Evolutionary conservation across 30 jellyfish, hydroid and myxozoan species (phyloP).

Genomic region (Aurelia coerulea): DNA sequence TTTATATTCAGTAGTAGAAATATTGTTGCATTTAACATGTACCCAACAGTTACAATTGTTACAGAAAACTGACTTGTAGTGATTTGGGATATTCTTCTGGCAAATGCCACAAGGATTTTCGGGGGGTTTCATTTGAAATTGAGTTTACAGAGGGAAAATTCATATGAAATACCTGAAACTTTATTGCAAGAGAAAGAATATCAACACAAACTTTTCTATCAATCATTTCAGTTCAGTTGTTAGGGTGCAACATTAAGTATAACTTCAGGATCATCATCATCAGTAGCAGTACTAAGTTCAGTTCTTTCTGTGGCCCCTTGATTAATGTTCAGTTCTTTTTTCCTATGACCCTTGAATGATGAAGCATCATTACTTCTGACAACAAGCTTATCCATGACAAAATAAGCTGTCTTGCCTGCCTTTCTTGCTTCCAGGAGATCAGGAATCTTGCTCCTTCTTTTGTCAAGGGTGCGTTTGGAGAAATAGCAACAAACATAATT

Average conservation of each 20-base stretch:
- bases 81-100: no score
- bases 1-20: no score
- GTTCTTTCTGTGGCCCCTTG: not conserved
- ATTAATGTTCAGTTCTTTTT: no score
- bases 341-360: no score
- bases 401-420: conserved; percentile 25
- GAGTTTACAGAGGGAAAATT: not conserved
- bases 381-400: conserved; percentile 13
- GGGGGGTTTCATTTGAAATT: no score
- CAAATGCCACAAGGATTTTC: no score
- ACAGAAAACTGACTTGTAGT: no score
- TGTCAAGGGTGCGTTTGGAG: conserved; percentile 21
- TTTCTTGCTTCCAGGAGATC: conserved; percentile 29
- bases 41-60: no score
- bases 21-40: no score
- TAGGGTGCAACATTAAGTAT: no score
- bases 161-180: conserved; percentile 2
- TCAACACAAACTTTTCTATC: not conserved
- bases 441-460: conserved; percentile 25
- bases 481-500: conserved; percentile 15
- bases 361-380: conserved; percentile 3
- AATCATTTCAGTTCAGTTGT: no score
- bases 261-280: not conserved
- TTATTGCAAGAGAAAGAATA: no score
- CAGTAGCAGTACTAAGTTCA: not conserved